These are phyloP conservation scores for Apodemia duryi DNA, from an alignment of 2,888 invertebrate genomes.

Conservation along the genomic window DNA sequence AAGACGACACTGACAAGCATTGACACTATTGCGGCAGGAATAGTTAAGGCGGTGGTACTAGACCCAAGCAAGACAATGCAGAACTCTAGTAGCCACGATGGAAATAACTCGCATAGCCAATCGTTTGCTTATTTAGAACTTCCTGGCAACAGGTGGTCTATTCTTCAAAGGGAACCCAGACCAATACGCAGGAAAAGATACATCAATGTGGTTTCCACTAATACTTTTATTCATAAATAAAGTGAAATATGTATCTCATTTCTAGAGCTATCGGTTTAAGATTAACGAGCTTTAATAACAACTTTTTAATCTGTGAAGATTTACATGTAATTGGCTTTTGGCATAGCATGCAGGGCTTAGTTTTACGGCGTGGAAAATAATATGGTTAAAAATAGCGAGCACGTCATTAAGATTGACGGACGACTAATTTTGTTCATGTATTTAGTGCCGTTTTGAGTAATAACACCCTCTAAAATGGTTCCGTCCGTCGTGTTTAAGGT, in stretches of 20 bases:
- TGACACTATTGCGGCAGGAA: too few species aligned
- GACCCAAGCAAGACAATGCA: too few species aligned
- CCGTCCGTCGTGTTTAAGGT: conserved; percentile 27
- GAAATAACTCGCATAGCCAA: too few species aligned
- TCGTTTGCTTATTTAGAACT: too few species aligned
- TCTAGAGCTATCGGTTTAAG: background rate
- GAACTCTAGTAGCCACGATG: too few species aligned
- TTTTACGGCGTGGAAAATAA: conserved; percentile 53
- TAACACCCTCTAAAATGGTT: conserved; percentile 39
- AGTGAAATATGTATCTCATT: background rate
- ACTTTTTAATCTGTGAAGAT: conserved; percentile 17
- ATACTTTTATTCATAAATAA: background rate
- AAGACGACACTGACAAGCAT: too few species aligned
- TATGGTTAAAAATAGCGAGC: conserved; percentile 47
- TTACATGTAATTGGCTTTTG: conserved; percentile 52
- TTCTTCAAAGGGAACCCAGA: too few species aligned
- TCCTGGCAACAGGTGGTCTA: too few species aligned
- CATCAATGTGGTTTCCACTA: too few species aligned
- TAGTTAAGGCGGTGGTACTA: too few species aligned
- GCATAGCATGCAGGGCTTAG: conserved; percentile 42
- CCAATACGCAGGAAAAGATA: too few species aligned
- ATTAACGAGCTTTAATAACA: background rate
- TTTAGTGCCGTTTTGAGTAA: conserved; percentile 55
- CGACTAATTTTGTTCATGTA: conserved; percentile 58
- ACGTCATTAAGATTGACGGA: conserved; percentile 49